A percentile compares a stretch with the other conserved stretches of the same genome.
These are phyloP conservation scores for Cherax quadricarinatus DNA, from an alignment of 1,140 invertebrate species.

Conservation along the genomic window DNA sequence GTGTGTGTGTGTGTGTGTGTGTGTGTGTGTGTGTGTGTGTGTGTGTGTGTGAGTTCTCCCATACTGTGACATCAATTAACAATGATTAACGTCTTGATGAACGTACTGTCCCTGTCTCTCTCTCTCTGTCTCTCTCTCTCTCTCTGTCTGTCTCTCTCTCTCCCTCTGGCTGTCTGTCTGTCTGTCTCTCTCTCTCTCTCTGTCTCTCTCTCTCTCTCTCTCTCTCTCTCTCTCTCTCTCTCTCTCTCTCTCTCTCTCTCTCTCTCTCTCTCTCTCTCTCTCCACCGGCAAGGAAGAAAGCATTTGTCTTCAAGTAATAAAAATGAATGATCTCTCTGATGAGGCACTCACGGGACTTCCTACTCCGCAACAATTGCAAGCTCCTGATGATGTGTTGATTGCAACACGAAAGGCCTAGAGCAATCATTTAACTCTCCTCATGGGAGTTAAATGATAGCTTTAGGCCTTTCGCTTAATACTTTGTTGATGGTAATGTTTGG, in stretches of 20 bases:
- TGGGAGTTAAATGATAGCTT: too few species aligned
- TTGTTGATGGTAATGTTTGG: too few species aligned
- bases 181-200: constrained; percentile 25
- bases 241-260: constrained; percentile 21
- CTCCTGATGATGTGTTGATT: too few species aligned
- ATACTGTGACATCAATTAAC: constrained; percentile 14
- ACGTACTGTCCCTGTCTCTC: constrained; percentile 36
- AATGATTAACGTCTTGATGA: neutral
- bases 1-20: neutral
- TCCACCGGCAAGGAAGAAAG: too few species aligned
- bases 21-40: constrained; percentile 9
- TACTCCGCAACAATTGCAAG: too few species aligned
- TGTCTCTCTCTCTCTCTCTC: constrained; percentile 28
- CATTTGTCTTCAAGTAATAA: too few species aligned
- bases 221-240: constrained; percentile 20
- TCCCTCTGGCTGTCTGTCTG: constrained; percentile 22
- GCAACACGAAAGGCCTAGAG: too few species aligned
- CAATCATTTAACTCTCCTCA: too few species aligned
- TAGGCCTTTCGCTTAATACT: too few species aligned
- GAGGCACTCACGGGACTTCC: too few species aligned
- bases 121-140: constrained; percentile 54
- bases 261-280: constrained; percentile 5
- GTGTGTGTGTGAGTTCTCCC: constrained; percentile 24
- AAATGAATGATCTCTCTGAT: too few species aligned
- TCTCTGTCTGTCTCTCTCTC: constrained; percentile 55